Base-by-base conservation (phyloP, 2,797 vertebrate species). In the Phaenicophaeus curvirostris region DNA sequence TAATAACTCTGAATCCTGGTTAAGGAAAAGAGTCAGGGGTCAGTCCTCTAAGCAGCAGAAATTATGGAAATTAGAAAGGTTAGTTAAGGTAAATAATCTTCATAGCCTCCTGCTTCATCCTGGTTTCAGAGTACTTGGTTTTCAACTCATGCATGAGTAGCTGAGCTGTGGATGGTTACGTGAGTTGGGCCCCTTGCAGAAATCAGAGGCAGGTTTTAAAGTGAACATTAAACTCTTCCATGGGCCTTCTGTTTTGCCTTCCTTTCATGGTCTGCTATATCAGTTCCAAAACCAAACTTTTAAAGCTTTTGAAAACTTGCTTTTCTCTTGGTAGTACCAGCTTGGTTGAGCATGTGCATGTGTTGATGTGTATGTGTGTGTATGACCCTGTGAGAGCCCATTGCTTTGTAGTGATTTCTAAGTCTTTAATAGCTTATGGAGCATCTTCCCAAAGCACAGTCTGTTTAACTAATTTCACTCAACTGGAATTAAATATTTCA, bases 1-100 rank as follows among this genome's bases (percentile, higher is more conserved):
- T 94, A 95, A 97, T 97, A 94, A 91, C 24, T 37, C 61, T 31
- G 76, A 87, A 80, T 88, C 63, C 21, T 55, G 13, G 30, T 95
- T 63, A 68, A 92, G 66, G 61, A 95, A 75, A 67, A 17, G 58
- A 81, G 91, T 46, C 69, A 90, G 61, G 71, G 91, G 87, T 92
- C 46, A 31, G 27, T n/a, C 57, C 42, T 95, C 82, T 77, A 74
- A 79, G 71, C 58, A 62, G 33, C 28, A 84, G 92, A 96, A 89
- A 96, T 88, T 81, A 88, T 13, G 65, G 53, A 91, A 94, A 88
- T 76, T 77, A 93, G 75, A 67, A 91, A 87, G 74, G 57, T 61
- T 74, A 33, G 67, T 69, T 67, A 84, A 69, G 75, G 86, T 86
- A 91, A 96, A 94, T 79, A 93, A 85, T 58, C 53, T 37, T 71